phyloP scores from a whole-genome alignment of 2,888 invertebrate species.

The Drosophila borealis region DNA sequence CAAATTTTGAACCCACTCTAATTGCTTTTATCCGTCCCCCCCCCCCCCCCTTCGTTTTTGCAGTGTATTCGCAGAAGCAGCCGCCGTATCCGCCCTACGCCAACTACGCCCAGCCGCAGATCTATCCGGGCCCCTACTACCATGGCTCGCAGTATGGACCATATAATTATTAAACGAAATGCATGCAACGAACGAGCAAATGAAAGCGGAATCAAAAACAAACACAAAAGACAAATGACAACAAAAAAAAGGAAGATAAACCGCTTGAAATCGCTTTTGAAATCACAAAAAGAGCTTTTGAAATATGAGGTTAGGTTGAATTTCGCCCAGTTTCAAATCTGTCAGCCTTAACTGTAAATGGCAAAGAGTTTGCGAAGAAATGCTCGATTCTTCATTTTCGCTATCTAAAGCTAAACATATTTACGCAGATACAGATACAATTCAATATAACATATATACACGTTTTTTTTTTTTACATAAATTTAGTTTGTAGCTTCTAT shows the following conservation, averaged over 20 bases:
- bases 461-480: constrained; percentile 49
- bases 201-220: constrained; percentile 24
- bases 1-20: neutral
- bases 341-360: constrained; percentile 38
- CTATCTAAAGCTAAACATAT: constrained; percentile 25
- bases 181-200: constrained; percentile 27
- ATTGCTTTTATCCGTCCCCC: neutral
- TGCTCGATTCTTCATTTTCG: neutral
- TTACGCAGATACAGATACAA: constrained; percentile 27
- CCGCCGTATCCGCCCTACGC: constrained; percentile 93
- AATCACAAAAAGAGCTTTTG: constrained; percentile 27
- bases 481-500: constrained; percentile 52
- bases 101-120: constrained; percentile 92
- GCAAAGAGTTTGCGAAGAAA: constrained; percentile 16
- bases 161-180: constrained; percentile 91
- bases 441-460: constrained; percentile 36
- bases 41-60: neutral
- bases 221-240: neutral
- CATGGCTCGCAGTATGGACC: constrained; percentile 97
- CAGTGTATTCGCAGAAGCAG: constrained; percentile 97
- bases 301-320: constrained; percentile 21
- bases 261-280: constrained; percentile 39
- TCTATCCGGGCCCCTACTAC: constrained; percentile 95
- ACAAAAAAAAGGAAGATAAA: constrained; percentile 2
- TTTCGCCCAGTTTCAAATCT: constrained; percentile 34